phyloP scores from a whole-genome alignment of 1,140 invertebrate species.

The Drosophila tristis region DNA sequence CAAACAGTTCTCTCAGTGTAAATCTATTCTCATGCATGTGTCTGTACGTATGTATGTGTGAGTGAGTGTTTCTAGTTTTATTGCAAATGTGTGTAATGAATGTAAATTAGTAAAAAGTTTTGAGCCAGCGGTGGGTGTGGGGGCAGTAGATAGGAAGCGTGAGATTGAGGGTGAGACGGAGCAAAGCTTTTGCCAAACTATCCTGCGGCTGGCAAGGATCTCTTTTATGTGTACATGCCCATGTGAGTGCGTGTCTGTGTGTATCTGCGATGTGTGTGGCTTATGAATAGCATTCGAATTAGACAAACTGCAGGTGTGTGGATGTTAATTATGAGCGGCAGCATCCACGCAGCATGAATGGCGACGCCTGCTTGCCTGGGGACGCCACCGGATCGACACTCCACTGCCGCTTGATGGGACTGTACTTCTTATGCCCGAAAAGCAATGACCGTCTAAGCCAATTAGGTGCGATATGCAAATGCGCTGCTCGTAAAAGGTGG shows the following conservation, averaged over 20 bases:
- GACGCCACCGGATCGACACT: background rate
- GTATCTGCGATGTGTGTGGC: slow-evolving; percentile 14
- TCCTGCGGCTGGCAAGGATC: slow-evolving; percentile 73
- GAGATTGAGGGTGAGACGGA: background rate
- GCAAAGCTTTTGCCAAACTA: slow-evolving; percentile 55
- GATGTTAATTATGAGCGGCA: slow-evolving; percentile 64
- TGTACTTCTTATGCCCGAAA: slow-evolving; percentile 31
- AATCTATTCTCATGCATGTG: slow-evolving; percentile 4
- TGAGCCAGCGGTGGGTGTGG: slow-evolving; percentile 38
- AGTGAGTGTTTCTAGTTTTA: slow-evolving; percentile 73
- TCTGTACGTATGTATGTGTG: slow-evolving; percentile 8
- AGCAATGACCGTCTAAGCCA: slow-evolving; percentile 72
- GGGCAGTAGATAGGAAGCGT: background rate
- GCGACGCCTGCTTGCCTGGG: too few relatives aligned
- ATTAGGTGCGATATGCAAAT: slow-evolving; percentile 74
- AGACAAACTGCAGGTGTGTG: slow-evolving; percentile 50
- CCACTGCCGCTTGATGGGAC: background rate
- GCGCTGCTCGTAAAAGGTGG: too few relatives aligned
- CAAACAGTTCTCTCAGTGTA: too few relatives aligned
- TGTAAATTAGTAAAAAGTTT: slow-evolving; percentile 82
- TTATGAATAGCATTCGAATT: slow-evolving; percentile 76
- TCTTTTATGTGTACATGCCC: slow-evolving; percentile 15
- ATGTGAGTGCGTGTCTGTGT: background rate
- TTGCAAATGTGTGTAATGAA: slow-evolving; percentile 82
- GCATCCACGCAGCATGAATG: background rate